phyloP scores from a whole-genome alignment of 2,797 vertebrate genomes.

The Sternotherus odoratus region DNA sequence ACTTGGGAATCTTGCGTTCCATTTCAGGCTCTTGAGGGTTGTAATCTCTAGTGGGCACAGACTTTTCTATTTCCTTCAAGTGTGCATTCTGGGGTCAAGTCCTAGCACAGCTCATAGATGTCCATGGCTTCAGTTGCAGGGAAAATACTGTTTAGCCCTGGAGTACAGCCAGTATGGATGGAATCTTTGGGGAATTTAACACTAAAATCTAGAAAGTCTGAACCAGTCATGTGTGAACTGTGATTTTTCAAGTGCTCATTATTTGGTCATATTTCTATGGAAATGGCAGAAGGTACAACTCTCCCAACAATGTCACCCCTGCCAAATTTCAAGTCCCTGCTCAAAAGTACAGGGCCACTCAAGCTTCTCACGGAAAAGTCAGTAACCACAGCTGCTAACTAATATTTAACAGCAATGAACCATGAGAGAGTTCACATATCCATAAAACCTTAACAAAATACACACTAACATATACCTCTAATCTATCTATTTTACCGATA shows the following conservation, averaged over 20 bases:
- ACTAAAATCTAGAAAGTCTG: neutral
- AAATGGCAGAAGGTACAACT: neutral
- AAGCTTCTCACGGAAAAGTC: neutral
- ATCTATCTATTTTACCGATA: neutral
- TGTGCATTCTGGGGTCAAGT: neutral
- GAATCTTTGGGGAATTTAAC: neutral
- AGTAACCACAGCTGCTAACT: neutral
- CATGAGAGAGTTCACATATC: too few relatives aligned
- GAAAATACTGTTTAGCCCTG: neutral
- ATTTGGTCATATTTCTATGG: neutral
- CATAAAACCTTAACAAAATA: neutral
- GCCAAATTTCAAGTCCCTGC: neutral
- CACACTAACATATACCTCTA: neutral
- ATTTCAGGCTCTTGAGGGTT: neutral
- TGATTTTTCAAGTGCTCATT: neutral
- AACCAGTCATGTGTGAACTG: rapidly evolving
- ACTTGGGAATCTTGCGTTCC: neutral
- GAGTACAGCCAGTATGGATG: neutral
- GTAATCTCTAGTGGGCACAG: too few relatives aligned
- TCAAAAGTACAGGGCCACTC: neutral
- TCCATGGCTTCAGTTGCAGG: neutral
- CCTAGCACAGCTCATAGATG: neutral
- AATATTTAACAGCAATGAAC: too few relatives aligned
- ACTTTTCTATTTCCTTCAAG: too few relatives aligned
- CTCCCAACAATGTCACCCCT: neutral